Base-by-base conservation (phyloP, 2,888 invertebrate genomes). In the Tenodera sinensis region DNA sequence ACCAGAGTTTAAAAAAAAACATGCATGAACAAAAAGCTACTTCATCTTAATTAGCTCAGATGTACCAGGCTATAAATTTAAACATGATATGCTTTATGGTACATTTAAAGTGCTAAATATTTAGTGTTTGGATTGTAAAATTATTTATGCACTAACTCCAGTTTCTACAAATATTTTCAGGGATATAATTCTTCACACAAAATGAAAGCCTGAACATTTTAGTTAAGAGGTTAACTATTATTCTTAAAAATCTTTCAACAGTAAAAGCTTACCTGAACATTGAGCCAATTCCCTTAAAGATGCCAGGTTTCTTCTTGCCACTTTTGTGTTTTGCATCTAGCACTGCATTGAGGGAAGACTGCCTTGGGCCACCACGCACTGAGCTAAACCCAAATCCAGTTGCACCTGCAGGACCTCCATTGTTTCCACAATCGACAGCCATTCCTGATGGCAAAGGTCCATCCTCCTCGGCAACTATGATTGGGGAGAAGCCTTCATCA, bases 251-350 rank as follows among this genome's bases (percentile, higher is more conserved):
- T 42, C 42, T 12, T 42, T 42, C 12, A 42, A 42, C 2, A 42
- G 1, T 42, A 42, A 71, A 71, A 91, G 92, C 91, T 92, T 93
- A 96, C 96, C 96, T 95, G 92, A 97, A 96, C 96, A 97, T 96
- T 15, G 96, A 96, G 15, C 96, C 96, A 88, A 97, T 94, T 14
- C 97, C 97, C 93, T 97, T 97, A 87, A 98, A 94, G 47, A 98
- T 93, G 2, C 97, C 96, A 0, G 96, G 96, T 92, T 97, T 97
- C 93, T 97, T 97, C 92, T 94, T 94, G 28, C 92, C 92, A 4
- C 91, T 91, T 91, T 94, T 93, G 94, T 92, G 93, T 92, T 95
- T 96, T 85, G 94, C 94, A 91, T 95, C 95, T 84, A 92, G 90
- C 3, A 94, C 95, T 3, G 95, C 95, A 94, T 97, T 96, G 14